These are phyloP conservation scores for Lineus longissimus DNA, from an alignment of 1,140 invertebrate species.

Conservation along the genomic window DNA sequence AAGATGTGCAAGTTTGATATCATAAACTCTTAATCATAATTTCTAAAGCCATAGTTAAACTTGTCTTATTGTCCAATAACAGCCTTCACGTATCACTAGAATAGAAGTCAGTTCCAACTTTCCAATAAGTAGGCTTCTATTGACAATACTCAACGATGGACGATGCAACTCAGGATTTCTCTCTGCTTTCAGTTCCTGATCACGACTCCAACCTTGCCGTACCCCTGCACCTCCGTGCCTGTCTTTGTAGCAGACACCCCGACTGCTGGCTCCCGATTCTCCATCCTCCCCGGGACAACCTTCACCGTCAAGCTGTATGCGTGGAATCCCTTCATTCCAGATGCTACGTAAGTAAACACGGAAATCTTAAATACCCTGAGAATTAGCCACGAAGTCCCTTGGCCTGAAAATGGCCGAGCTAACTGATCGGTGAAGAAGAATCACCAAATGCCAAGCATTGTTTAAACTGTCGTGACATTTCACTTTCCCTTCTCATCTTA, in stretches of 20 bases:
- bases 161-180: not conserved
- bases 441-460: no score
- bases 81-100: no score
- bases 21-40: no score
- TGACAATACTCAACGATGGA: no score
- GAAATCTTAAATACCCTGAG: not conserved
- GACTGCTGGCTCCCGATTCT: not conserved
- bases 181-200: conserved; percentile 4
- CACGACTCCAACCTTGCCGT: not conserved
- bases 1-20: no score
- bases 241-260: not conserved
- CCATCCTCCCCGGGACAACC: not conserved
- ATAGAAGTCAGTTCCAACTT: no score
- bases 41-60: no score
- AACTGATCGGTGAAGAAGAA: no score
- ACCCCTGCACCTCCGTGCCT: not conserved
- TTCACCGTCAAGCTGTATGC: not conserved
- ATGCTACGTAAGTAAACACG: not conserved
- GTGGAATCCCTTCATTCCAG: not conserved
- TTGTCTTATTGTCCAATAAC: no score
- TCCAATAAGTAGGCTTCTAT: no score
- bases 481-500: not conserved
- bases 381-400: not conserved
- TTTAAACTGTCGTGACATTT: no score
- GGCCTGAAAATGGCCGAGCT: not conserved